A percentile compares a stretch with the other conserved stretches of the same genome.
Conservation (phyloP, 30 jellyfish, hydroid and myxozoan genomes). For the Morbakka virulenta region DNA sequence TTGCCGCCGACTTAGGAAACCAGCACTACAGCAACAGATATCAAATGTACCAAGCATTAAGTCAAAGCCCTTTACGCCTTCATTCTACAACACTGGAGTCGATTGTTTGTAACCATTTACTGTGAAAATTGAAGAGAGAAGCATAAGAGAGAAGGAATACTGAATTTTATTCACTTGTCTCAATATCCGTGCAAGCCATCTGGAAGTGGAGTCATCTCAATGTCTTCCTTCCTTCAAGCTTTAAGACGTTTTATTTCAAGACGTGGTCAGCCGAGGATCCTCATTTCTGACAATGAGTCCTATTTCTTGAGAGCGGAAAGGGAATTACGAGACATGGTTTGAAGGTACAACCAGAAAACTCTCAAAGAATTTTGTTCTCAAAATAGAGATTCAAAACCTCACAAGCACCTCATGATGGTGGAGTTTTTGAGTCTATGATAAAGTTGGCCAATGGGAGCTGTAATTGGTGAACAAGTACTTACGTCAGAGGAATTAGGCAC, state of each 20-base stretch:
- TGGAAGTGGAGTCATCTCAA: conserved; percentile 14
- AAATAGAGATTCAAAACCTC: conserved; percentile 24
- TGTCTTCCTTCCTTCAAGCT: conserved; percentile 21
- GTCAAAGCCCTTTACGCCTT: conserved; percentile 18
- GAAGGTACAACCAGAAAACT: conserved; percentile 5
- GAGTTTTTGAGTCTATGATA: conserved; percentile 32
- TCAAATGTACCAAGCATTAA: conserved; percentile 35
- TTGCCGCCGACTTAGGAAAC: conserved; percentile 22
- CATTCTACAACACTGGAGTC: conserved; percentile 44
- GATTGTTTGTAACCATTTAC: conserved; percentile 44
- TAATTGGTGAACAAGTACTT: background rate
- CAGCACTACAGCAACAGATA: conserved; percentile 35
- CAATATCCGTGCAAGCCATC: conserved; percentile 31
- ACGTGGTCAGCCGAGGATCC: conserved; percentile 26
- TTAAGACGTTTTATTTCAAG: conserved; percentile 46
- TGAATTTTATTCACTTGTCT: conserved; percentile 45
- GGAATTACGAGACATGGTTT: conserved; percentile 28
- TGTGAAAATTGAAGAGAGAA: conserved; percentile 23
- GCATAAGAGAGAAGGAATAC: conserved; percentile 17
- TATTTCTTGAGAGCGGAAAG: conserved; percentile 42
- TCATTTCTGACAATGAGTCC: conserved; percentile 32
- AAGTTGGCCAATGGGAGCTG: background rate
- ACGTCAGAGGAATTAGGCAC: background rate
- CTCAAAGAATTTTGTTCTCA: no score
- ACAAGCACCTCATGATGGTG: conserved; percentile 29